Evolutionary conservation across 2,888 invertebrate species (phyloP).

Genomic region (Rotaria macrura): DNA sequence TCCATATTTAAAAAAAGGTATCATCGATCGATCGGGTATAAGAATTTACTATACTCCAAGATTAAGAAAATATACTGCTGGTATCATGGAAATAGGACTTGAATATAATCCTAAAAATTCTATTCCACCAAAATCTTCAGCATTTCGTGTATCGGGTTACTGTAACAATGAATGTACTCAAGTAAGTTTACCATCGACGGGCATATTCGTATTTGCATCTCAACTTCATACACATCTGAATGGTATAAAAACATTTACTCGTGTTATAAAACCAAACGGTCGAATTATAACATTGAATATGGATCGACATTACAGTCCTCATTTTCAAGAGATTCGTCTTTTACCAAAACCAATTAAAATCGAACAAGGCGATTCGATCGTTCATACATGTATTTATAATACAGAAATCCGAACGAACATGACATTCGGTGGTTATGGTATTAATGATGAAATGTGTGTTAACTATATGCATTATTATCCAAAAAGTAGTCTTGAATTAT

Average conservation of each 20-base stretch:
- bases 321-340: conserved; percentile 88
- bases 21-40: conserved; percentile 79
- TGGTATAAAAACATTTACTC: conserved; percentile 70
- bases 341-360: conserved; percentile 68
- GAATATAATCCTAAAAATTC: conserved; percentile 98
- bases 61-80: conserved; percentile 73
- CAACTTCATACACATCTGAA: conserved; percentile 92
- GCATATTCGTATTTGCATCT: conserved; percentile 82
- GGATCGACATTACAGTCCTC: conserved; percentile 88
- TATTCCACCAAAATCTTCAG: conserved; percentile 70
- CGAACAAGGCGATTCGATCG: conserved; percentile 77
- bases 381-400: conserved; percentile 79
- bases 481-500: conserved; percentile 72
- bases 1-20: conserved; percentile 62
- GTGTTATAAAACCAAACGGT: conserved; percentile 62
- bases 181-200: conserved; percentile 50
- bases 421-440: conserved; percentile 77
- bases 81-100: conserved; percentile 85
- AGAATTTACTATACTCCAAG: conserved; percentile 62
- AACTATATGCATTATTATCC: conserved; percentile 97
- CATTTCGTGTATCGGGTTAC: conserved; percentile 73
- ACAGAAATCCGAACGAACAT: conserved; percentile 64
- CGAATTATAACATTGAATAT: conserved; percentile 58
- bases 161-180: conserved; percentile 56
- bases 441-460: conserved; percentile 96